Evolutionary conservation across 92 coral and sea anemone species (phyloP).

Genomic region (Epizoanthus illoricatus): DNA sequence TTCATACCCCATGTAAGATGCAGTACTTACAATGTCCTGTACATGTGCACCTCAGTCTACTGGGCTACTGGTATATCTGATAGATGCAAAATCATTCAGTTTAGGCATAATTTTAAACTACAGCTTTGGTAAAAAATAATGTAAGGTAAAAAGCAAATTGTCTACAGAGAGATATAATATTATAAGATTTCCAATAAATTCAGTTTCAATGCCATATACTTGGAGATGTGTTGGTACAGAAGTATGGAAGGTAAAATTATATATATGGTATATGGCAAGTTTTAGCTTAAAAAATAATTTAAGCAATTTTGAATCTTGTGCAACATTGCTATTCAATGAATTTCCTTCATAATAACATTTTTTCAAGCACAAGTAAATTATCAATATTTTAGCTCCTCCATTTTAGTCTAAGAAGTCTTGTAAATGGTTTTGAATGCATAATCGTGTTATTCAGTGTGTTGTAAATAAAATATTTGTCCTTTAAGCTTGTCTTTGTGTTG

Average conservation of each 20-base stretch:
- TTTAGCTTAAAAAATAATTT: slow-evolving; percentile 23
- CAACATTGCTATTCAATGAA: background rate
- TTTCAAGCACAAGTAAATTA: no score
- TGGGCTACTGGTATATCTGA: no score
- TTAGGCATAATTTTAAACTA: background rate
- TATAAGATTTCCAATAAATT: background rate
- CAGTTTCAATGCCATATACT: background rate
- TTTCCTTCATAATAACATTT: no score
- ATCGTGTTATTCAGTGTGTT: no score
- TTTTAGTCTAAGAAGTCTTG: no score
- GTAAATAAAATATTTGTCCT: no score
- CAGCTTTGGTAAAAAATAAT: background rate
- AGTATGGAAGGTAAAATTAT: slow-evolving; percentile 2
- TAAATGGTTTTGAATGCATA: no score
- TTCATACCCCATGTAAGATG: background rate
- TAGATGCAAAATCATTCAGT: background rate
- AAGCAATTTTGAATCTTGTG: slow-evolving; percentile 12
- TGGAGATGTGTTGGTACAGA: background rate
- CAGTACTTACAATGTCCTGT: background rate
- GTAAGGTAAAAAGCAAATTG: background rate
- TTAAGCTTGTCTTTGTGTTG: no score
- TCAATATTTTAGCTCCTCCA: no score
- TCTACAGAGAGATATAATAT: background rate
- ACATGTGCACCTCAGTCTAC: background rate
- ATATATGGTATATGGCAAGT: slow-evolving; percentile 41